Base-by-base conservation (phyloP, 2,888 invertebrate species). In the Mimas tiliae region DNA sequence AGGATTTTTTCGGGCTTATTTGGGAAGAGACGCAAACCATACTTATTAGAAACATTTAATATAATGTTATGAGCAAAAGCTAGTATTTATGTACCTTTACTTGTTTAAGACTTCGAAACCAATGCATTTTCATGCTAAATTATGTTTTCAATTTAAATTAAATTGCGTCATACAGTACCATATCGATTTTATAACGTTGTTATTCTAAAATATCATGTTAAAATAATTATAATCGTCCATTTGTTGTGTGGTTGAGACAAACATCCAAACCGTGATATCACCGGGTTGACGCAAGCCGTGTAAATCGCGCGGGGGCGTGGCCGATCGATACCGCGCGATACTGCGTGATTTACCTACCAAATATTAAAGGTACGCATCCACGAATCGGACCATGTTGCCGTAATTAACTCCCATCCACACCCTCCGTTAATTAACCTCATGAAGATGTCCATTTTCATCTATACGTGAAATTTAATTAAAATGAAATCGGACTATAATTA, bases 291-390 rank as follows among this genome's bases (percentile, higher is more conserved):
- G 86, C 80, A 84, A 82, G 77, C 75, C 79, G 75, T 76, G 83
- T 86, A 81, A 85, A 84, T 81, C 83, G 83, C 80, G 80, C 71
- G 75, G 76, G 84, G 87, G 86, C 86, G 83, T 75, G 78, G 75
- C 77, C 76, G 77, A 79, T 82, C 81, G 83, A 81, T 80, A 78
- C 75, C 70, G 71, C 74, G 72, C 75, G 81, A 82, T 83, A 79
- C 77, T 70, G 69, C 71, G 87, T 89, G 90, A 90, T 89, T 89
- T 90, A 90, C 90, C 88, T 83, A 88, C 87, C 85, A 84, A 89
- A 88, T 87, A 85, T 85, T 82, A 83, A 84, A 85, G 77, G 77
- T 74, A 80, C 73, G 73, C 81, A 79, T 86, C 79, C 81, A 85
- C 82, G 79, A 85, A 85, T 84, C 85, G 81, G 86, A 85, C 76